A percentile compares a stretch with the other conserved stretches of the same genome.
These are phyloP conservation scores for Gerris lacustris DNA, from an alignment of 2,888 invertebrate species.

Conservation along the genomic window DNA sequence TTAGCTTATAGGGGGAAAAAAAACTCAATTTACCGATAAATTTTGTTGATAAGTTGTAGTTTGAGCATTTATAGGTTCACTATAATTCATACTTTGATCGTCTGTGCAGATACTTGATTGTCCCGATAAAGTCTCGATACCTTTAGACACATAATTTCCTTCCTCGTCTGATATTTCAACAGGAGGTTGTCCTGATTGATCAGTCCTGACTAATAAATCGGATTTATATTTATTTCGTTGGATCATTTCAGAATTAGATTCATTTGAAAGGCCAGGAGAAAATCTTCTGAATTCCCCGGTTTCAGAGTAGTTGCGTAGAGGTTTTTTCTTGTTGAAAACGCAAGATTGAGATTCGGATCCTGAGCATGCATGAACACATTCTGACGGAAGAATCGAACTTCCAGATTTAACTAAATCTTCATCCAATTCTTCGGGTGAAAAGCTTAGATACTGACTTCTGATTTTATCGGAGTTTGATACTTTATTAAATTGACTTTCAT, in stretches of 20 bases:
- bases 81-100: background rate
- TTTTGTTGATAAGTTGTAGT: too few species aligned
- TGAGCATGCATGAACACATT: background rate
- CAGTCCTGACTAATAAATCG: too few species aligned
- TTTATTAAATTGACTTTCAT: too few species aligned
- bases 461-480: background rate
- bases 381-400: background rate
- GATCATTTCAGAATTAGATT: too few species aligned
- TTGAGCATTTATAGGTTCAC: background rate
- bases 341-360: background rate
- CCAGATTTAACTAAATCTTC: too few species aligned
- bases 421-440: background rate
- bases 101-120: background rate
- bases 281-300: background rate
- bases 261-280: background rate
- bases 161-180: background rate
- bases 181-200: background rate
- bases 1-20: too few species aligned
- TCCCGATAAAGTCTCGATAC: background rate
- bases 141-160: background rate
- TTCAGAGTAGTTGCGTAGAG: background rate
- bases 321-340: background rate
- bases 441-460: background rate
- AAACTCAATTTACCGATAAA: too few species aligned
- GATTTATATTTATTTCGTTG: too few species aligned